Base-by-base conservation (phyloP, 2,797 vertebrate genomes). In the Tenualosa thibaudeaui region DNA sequence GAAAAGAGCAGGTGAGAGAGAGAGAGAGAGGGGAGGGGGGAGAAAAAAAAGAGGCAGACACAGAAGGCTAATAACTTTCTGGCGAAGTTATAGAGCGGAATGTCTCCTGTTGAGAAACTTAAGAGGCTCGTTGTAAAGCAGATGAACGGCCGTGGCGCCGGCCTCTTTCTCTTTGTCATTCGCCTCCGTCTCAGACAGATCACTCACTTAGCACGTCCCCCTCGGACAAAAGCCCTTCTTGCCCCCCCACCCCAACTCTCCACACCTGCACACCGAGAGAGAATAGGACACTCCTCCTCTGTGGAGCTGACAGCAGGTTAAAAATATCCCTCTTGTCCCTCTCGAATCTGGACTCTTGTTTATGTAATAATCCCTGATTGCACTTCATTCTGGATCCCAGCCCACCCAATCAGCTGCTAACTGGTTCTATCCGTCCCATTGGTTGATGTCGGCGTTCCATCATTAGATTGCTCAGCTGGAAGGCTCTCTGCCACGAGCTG, bases 51-150 rank as follows among this genome's bases (percentile, higher is more conserved):
- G 83, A 81, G 92, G 93, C 93, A 95, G 95, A 84, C 85, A 86
- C 78, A 83, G 68, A 75, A 75, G 68, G 84, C 88, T 89, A 89
- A 96, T 95, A 96, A 96, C 93, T 93, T 92, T 93, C 89, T 93
- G 86, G 92, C 92, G 87, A 91, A 92, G 93, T 95, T 95, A 94
- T 93, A 94, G 92, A 93, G 90, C 93, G 88, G 94, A 95, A 94
- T 92, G 93, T 91, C 91, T 94, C 93, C 92, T 85, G 89, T 89
- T 89, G 94, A 95, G 93, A 91, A 85, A 86, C 84, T 89, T 87
- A 88, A 88, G 86, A 87, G 84, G 8, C 31, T 75, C 31, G 81
- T 84, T 85, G 68, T 86, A 88, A 89, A 88, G 85, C 40, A 87
- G 50, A 84, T 58, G 56, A 86, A 88, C 85, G 68, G 68, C 83